These are phyloP conservation scores for Melanotaenia trifasciata DNA, from an alignment of 2,797 vertebrate species.

Conservation along the genomic window DNA sequence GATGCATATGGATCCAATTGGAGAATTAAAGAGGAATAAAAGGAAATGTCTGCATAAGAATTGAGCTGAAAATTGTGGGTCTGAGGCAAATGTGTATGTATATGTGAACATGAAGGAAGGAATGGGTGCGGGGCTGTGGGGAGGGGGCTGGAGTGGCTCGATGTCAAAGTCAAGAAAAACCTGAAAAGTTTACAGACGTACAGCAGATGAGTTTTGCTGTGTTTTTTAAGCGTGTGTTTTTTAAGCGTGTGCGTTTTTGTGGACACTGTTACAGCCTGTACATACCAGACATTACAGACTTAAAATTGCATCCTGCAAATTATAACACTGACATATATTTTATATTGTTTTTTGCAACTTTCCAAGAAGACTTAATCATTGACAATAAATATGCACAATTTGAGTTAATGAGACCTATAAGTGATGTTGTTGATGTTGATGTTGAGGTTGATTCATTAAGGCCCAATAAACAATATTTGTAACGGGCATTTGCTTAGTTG, in stretches of 20 bases:
- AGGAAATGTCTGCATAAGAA: slow-evolving; percentile 43
- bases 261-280: neutral
- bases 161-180: slow-evolving; percentile 54
- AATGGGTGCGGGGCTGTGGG: slow-evolving; percentile 6
- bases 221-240: neutral
- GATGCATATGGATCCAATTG: slow-evolving; percentile 31
- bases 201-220: slow-evolving; percentile 25
- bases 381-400: too few relatives aligned
- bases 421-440: too few relatives aligned
- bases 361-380: too few relatives aligned
- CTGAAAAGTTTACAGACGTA: slow-evolving; percentile 34
- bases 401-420: too few relatives aligned
- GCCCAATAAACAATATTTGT: too few relatives aligned
- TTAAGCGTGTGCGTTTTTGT: too few relatives aligned
- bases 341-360: too few relatives aligned
- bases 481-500: too few relatives aligned
- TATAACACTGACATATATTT: too few relatives aligned
- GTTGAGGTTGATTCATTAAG: too few relatives aligned
- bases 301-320: neutral
- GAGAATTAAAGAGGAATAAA: slow-evolving; percentile 22
- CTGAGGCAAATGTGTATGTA: slow-evolving; percentile 4
- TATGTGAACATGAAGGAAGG: slow-evolving; percentile 16
- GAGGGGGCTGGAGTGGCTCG: neutral
- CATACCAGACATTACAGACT: slow-evolving; percentile 21
- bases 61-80: slow-evolving; percentile 17